These are phyloP conservation scores for Ptychoptera albimana DNA, from an alignment of 2,888 invertebrate species.

Conservation along the genomic window DNA sequence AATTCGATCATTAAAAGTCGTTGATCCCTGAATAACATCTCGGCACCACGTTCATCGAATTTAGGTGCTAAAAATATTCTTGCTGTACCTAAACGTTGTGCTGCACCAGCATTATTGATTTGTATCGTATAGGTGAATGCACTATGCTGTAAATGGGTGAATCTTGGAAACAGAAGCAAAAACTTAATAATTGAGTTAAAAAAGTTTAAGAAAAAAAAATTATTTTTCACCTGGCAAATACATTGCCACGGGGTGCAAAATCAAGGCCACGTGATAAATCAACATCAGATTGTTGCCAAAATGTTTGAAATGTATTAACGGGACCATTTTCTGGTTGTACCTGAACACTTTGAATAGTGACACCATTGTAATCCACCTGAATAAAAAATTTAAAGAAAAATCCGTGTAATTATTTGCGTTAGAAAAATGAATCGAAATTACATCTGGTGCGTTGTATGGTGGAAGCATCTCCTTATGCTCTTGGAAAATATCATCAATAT, in stretches of 20 bases:
- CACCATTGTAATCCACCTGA: slow-evolving; percentile 28
- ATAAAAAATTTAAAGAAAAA: neutral
- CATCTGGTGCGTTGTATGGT: slow-evolving; percentile 43
- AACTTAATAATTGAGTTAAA: slow-evolving; percentile 28
- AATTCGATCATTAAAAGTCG: slow-evolving; percentile 47
- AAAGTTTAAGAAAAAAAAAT: slow-evolving; percentile 33
- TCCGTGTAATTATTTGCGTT: neutral
- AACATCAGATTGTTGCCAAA: slow-evolving; percentile 66
- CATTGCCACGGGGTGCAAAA: slow-evolving; percentile 58
- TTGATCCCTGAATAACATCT: slow-evolving; percentile 42
- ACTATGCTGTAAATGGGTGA: slow-evolving; percentile 62
- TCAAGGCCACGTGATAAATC: slow-evolving; percentile 68
- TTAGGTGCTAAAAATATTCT: slow-evolving; percentile 52
- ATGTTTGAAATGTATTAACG: slow-evolving; percentile 45
- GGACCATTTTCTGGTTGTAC: slow-evolving; percentile 35
- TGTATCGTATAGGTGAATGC: slow-evolving; percentile 50
- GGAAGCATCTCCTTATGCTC: slow-evolving; percentile 54
- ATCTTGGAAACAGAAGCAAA: slow-evolving; percentile 18
- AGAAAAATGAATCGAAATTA: slow-evolving; percentile 17
- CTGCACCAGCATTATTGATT: slow-evolving; percentile 39
- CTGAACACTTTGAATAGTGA: slow-evolving; percentile 40
- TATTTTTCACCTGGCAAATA: slow-evolving; percentile 53
- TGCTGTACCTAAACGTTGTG: slow-evolving; percentile 39
- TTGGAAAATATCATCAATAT: slow-evolving; percentile 61
- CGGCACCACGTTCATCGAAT: slow-evolving; percentile 45